These are phyloP conservation scores for Acrocyrtus sp. DNA, from an alignment of 2,888 invertebrate species.

Conservation along the genomic window DNA sequence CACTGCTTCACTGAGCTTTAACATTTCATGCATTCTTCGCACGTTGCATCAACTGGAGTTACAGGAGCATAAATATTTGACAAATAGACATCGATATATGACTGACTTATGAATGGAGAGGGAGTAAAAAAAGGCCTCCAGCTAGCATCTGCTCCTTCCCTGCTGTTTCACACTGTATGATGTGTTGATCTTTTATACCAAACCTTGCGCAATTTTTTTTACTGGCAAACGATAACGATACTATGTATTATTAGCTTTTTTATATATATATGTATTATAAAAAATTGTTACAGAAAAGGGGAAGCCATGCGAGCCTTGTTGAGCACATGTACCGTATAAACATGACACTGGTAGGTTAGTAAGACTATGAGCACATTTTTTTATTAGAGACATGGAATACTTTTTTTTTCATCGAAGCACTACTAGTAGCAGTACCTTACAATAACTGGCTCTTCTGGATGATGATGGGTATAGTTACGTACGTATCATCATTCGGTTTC, in stretches of 20 bases:
- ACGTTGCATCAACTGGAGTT: constrained; percentile 28
- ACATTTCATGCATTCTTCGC: constrained; percentile 44
- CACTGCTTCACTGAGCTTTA: constrained; percentile 9
- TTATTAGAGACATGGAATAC: too few species aligned
- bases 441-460: too few species aligned
- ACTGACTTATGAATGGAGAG: constrained; percentile 25
- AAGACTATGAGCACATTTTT: too few species aligned
- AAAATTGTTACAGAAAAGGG: not conserved
- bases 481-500: too few species aligned
- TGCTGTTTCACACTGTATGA: not conserved
- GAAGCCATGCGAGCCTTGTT: not conserved
- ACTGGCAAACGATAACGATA: not conserved
- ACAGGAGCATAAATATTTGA: constrained; percentile 46
- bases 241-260: not conserved
- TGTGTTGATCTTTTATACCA: constrained; percentile 11
- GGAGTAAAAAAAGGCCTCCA: constrained; percentile 15
- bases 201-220: not conserved
- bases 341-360: too few species aligned
- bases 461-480: too few species aligned
- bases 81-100: constrained; percentile 46
- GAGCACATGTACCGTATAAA: too few species aligned
- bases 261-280: too few species aligned
- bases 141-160: constrained; percentile 16
- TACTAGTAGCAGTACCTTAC: too few species aligned
- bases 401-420: too few species aligned